Base-by-base conservation (phyloP, 92 coral and sea anemone genomes). In the Zoanthus sociatus region DNA sequence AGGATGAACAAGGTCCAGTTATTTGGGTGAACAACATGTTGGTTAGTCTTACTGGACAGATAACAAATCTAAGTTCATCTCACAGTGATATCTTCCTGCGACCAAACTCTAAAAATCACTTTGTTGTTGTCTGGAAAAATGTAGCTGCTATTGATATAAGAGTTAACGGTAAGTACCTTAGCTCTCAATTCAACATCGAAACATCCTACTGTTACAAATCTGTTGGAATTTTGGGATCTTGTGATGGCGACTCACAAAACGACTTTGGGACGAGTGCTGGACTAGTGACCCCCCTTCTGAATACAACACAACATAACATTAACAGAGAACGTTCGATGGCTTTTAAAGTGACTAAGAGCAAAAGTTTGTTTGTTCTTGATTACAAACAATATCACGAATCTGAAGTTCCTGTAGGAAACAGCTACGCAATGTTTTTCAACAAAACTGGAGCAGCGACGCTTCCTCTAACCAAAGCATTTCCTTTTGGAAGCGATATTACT, bases 241-340 rank as follows among this genome's bases (percentile, higher is more conserved):
- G 94, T 82, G 94, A 92, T 63, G 87, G 84, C 70, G 31, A 84
- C 50, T 86, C 79, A 37, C 69, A 32, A 46, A 89, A 92, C 84
- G 94, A 92, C 69, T 55, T 89, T 26, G 73, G 78, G 4, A 81
- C 32, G 26, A 37, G 77, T 14, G 70, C 86, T 47, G 78, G 73
- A 77, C 63, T 72, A 45, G 71, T 55, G n/a, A 78, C 71, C 21
- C 77, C 84, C 11, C 72, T 82, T 32, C 67, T 37, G 32, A 89
- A 92, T 46, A 68, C 90, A 20, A 92, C 88, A n/a, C 94, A 92
- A 76, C n/a, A 53, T 17, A 31, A 51, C 10, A 73, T 92, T 55
- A 89, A 89, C 84, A 37, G 72, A 67, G 60, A 77, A 20, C 75
- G 71, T 15, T 50, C 78, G 17, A 67, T 42, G 68, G 60, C 51